Base-by-base conservation (phyloP, 30 jellyfish, hydroid and myxozoan species). In the Cassiopea xamachana region DNA sequence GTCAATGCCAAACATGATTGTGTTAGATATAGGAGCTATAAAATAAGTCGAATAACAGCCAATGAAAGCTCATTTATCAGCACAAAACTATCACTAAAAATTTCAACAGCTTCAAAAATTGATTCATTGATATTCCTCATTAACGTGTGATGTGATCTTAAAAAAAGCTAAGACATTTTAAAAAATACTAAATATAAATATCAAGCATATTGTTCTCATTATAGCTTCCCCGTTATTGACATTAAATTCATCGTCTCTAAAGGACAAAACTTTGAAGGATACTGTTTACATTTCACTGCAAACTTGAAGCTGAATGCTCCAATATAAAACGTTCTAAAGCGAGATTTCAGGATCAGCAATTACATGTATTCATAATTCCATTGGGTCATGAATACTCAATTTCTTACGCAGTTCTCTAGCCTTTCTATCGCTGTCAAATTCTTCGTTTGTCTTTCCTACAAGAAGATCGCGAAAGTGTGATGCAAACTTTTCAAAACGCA, bases 371-470 rank as follows among this genome's bases (percentile, higher is more conserved):
- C 19, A 87, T 69, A 87, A 60, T 49, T 87, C 94, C 94, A 87
- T 87, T 1, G 94, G 94, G 48, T 87, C 94, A 58, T 87, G 94
- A 46, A 87, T 69, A 77, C 94, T 87, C 49, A 87, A 82, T 78
- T 87, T 87, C 67, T 87, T 87, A 43, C 94, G 81, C 16, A 87
- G 89, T 62, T 87, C 94, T 69, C 94, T 76, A 4, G 94, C 94
- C 48, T 77, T 87, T 87, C 94, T 46, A 5, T 87, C 73, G 77
- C 62, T 89, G 27, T 87, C 94, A 19, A 87, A 87, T 76, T 87
- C 77, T 70, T 87, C 94, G 69, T 76, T 77, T 9, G 94, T 58
- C 49, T 44, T 67, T 14, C 94, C 94, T 87, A 60, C 46, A 77
- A 87, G 7, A n/a, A 7, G 15, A 64, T 6, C 64, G 64, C 12